Evolutionary conservation across 2,113 vertebrate genomes (phyloP).

Genomic region (Illadopsis cleaveri): DNA sequence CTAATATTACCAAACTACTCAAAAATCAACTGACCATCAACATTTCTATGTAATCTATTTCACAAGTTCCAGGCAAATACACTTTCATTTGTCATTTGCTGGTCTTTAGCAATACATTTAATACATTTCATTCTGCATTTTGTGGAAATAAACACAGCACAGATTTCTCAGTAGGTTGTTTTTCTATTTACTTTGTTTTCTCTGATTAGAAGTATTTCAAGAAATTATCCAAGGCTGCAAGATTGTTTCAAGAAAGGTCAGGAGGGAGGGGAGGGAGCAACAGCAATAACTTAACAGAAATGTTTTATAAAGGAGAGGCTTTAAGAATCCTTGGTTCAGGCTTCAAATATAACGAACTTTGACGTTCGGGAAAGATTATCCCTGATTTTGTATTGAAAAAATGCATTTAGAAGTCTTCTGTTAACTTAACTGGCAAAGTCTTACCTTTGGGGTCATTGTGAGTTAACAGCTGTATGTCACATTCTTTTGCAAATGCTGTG

Average conservation of each 20-base stretch:
- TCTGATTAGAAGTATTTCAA: background rate
- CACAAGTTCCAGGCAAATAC: background rate
- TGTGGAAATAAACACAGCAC: background rate
- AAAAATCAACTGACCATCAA: background rate
- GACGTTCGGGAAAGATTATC: background rate
- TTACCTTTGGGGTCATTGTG: slow-evolving; percentile 97
- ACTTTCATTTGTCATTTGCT: background rate
- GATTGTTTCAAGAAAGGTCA: background rate
- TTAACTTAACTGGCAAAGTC: background rate
- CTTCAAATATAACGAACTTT: background rate
- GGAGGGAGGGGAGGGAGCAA: background rate
- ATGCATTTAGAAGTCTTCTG: background rate
- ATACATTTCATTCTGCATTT: background rate
- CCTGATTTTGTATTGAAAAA: background rate
- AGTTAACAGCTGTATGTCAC: slow-evolving; percentile 95
- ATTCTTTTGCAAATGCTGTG: slow-evolving; percentile 95
- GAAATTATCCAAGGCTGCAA: background rate
- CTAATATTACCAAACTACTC: background rate
- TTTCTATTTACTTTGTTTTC: background rate
- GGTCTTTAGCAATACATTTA: background rate
- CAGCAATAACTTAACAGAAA: background rate
- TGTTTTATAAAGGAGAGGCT: background rate
- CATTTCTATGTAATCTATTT: background rate
- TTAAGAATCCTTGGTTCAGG: background rate
- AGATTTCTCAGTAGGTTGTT: background rate